These are phyloP conservation scores for Narcine bancroftii DNA, from an alignment of 2,113 vertebrate species.

Conservation along the genomic window DNA sequence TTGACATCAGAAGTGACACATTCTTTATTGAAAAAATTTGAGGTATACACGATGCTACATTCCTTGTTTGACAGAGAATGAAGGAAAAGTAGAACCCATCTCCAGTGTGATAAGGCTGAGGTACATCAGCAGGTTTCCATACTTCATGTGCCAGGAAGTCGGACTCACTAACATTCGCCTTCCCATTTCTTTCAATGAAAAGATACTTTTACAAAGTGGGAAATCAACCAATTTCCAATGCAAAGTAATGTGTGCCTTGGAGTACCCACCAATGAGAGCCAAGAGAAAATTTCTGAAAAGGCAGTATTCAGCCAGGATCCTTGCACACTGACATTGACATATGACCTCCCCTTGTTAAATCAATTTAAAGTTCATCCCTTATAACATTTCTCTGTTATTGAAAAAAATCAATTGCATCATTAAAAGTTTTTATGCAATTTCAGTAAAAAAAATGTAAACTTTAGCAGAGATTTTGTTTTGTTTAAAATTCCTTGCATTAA, in stretches of 20 bases:
- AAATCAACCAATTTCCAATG: neutral
- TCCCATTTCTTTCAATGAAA: neutral
- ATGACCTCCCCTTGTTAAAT: neutral
- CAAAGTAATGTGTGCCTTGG: neutral
- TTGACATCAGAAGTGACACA: neutral
- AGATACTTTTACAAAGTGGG: neutral
- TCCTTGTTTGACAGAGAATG: neutral
- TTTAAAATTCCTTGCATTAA: conserved; percentile 5
- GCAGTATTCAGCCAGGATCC: neutral
- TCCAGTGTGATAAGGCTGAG: neutral
- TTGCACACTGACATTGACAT: neutral
- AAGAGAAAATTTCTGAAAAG: neutral
- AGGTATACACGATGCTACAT: neutral
- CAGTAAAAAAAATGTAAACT: neutral
- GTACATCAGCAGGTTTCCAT: neutral
- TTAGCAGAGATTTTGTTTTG: neutral
- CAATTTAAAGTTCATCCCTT: neutral
- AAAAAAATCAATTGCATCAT: neutral
- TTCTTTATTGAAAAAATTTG: neutral
- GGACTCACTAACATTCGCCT: neutral
- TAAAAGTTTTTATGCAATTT: neutral
- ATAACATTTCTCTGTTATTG: neutral
- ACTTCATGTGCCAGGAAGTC: neutral
- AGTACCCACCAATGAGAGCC: neutral
- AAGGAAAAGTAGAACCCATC: no score